Conservation (phyloP, 2,113 vertebrate genomes). For the Gymnogyps californianus region DNA sequence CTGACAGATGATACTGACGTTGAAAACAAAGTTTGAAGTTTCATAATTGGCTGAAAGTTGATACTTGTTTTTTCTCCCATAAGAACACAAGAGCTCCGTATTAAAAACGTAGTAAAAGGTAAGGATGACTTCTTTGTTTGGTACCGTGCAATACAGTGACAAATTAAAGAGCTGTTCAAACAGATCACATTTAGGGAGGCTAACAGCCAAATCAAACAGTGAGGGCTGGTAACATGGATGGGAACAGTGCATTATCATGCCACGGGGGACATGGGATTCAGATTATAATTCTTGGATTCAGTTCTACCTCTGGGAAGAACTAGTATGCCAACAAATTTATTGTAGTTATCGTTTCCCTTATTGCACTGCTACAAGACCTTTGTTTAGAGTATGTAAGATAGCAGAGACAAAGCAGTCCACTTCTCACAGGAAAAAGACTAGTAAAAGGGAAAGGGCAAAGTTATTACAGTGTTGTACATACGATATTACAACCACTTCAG, state of each 20-base stretch:
- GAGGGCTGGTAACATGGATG: background rate
- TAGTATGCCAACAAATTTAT: background rate
- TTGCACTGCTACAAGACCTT: background rate
- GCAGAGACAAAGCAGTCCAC: background rate
- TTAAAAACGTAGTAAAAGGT: conserved; percentile 8
- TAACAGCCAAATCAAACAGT: background rate
- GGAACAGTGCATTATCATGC: background rate
- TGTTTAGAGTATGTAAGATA: background rate
- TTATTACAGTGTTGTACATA: background rate
- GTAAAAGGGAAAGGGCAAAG: background rate
- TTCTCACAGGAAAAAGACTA: background rate
- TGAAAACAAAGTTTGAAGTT: conserved; percentile 25
- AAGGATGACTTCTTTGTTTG: background rate
- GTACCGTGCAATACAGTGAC: background rate
- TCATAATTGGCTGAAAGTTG: conserved; percentile 8
- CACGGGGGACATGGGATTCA: background rate
- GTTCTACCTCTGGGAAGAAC: background rate
- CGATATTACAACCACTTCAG: background rate
- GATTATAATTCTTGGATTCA: background rate
- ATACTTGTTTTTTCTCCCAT: background rate
- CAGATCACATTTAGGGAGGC: background rate
- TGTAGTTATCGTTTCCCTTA: background rate
- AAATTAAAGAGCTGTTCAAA: conserved; percentile 12
- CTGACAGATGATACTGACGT: background rate
- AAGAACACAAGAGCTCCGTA: background rate